These are phyloP conservation scores for Danionella dracula DNA, from an alignment of 2,797 vertebrate species.

Conservation along the genomic window DNA sequence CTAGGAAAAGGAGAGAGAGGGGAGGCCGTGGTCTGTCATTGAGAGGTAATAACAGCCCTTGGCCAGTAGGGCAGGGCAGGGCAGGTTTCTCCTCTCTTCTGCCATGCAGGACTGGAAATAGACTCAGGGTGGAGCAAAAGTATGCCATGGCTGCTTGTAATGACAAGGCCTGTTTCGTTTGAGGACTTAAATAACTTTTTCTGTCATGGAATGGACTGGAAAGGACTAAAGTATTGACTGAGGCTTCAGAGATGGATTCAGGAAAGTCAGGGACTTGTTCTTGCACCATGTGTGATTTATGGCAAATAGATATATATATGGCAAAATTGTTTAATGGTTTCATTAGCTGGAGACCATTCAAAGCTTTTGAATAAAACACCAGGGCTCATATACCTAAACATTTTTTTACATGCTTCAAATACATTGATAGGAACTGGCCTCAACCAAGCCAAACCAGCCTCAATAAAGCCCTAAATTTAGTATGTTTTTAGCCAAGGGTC, in stretches of 20 bases:
- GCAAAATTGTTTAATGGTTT: too few relatives aligned
- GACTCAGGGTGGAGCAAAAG: constrained; percentile 35
- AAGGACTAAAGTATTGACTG: constrained; percentile 5
- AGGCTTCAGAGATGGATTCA: neutral
- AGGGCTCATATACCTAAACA: too few relatives aligned
- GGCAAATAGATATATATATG: too few relatives aligned
- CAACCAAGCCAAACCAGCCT: too few relatives aligned
- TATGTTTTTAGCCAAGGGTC: too few relatives aligned
- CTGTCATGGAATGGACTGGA: constrained; percentile 34
- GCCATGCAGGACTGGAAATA: constrained; percentile 43
- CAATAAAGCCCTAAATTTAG: too few relatives aligned
- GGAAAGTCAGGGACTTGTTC: constrained; percentile 10
- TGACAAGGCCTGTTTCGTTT: constrained; percentile 40
- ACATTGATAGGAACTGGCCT: too few relatives aligned
- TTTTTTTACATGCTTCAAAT: too few relatives aligned
- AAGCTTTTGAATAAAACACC: too few relatives aligned
- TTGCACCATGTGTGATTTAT: neutral
- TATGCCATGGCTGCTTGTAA: constrained; percentile 33
- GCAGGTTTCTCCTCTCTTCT: constrained; percentile 12
- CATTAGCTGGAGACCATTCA: too few relatives aligned
- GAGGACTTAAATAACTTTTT: constrained; percentile 41
- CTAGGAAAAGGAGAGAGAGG: neutral
- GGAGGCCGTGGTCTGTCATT: constrained; percentile 41
- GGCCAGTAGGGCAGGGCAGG: constrained; percentile 21
- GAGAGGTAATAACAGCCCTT: constrained; percentile 41